Base-by-base conservation (phyloP, 2,888 invertebrate genomes). In the Hypselothyrea guttata region DNA sequence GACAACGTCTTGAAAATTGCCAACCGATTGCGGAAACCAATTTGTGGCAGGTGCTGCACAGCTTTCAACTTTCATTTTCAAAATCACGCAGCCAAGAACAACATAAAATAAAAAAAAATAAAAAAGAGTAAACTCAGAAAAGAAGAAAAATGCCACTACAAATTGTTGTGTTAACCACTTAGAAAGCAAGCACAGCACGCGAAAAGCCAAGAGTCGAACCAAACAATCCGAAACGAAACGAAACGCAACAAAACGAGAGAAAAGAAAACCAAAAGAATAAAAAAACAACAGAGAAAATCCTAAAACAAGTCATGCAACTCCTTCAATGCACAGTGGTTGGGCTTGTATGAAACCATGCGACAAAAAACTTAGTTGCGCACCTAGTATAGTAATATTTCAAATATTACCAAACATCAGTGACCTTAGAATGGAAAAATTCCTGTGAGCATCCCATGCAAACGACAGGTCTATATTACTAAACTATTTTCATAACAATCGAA, bases 1-100 rank as follows among this genome's bases (percentile, higher is more conserved):
- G 75, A 81, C 75, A 76, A 52, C 62, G 68, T 53, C 64, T 54
- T 51, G 28, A 53, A 61, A 54, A 55, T 65, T 49, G 55, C 55
- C 45, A 69, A 53, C 28, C 37, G 54, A 48, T 59, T 60, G 71
- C 22, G 52, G 52, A 30, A 45, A 53, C 62, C 74, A 73, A 76
- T 63, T 73, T 64, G 74, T 54, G 56, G 58, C 79, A 77, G 77
- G 73, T 77, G 72, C 64, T 53, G 58, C 66, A 58, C 54, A 52
- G 28, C 22, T 11, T 22, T 40, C 40, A 49, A 40, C 37, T 41
- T 55, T 31, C 38, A 42, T 33, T 42, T 55, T 47, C 28, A 30
- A 12, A 27, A 8, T 35, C 34, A 12, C 30, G 35, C 28, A 8
- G 7, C 15, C 35, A 28, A 33, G 22, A 54, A 31, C 35, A 28